These are phyloP conservation scores for Pimephales promelas DNA, from an alignment of 2,113 vertebrate species.

Conservation along the genomic window DNA sequence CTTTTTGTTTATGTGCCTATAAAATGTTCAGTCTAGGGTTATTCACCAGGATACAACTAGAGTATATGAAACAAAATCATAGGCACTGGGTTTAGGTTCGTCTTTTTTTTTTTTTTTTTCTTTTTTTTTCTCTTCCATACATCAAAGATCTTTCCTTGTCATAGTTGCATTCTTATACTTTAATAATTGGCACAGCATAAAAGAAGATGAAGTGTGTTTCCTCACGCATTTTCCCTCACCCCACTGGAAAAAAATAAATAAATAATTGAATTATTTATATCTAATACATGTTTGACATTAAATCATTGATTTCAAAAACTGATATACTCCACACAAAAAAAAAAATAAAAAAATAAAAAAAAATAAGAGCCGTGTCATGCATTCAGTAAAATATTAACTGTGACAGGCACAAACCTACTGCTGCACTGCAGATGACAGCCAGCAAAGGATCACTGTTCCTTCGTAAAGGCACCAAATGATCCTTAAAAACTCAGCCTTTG, in stretches of 20 bases:
- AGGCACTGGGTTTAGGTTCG: neutral
- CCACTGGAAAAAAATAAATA: constrained; percentile 33
- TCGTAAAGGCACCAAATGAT: constrained; percentile 56
- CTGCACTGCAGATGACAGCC: constrained; percentile 67
- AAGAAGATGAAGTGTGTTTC: neutral
- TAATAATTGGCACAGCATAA: constrained; percentile 26
- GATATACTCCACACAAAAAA: constrained; percentile 36
- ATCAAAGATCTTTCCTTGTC: neutral
- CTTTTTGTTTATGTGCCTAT: neutral
- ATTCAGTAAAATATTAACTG: constrained; percentile 71
- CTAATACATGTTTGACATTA: constrained; percentile 66
- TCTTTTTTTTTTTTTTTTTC: neutral
- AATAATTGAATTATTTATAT: constrained; percentile 67
- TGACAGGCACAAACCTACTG: constrained; percentile 51
- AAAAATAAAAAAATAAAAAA: too few relatives aligned
- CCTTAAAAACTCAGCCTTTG: constrained; percentile 59
- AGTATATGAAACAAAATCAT: neutral
- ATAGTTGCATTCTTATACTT: neutral
- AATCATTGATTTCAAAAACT: constrained; percentile 66
- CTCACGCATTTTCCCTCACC: too few relatives aligned
- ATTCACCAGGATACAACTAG: neutral
- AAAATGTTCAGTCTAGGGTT: neutral
- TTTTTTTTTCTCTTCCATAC: neutral
- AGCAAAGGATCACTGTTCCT: constrained; percentile 17
- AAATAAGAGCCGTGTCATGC: constrained; percentile 61